Base-by-base conservation (phyloP, 2,888 invertebrate genomes). In the Leptura quadrifasciata region DNA sequence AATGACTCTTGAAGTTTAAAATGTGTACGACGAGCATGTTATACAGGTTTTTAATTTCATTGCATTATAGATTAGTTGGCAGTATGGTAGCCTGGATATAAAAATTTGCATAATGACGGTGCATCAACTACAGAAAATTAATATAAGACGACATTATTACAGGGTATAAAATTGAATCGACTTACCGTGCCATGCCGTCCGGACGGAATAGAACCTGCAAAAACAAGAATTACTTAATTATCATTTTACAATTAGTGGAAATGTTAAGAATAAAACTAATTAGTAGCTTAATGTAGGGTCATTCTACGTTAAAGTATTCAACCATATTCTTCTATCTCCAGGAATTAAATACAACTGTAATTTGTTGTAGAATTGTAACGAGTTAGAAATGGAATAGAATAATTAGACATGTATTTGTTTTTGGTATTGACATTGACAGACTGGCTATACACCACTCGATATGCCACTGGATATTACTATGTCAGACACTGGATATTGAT, bases 61-160 rank as follows among this genome's bases (percentile, higher is more conserved):
- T 47, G 47, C 47, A 60, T 24, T n/a, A 27, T 60, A 24, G 58
- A 60, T 60, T 24, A 15, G 58, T 5, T 47, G 47, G 47, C 47
- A 47, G n/a, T 47, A 47, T 47, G 47, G 47, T 47, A 47, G 47
- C 15, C 24, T 21, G 58, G 24, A 27, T n/a, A 24, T 47, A 60
- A 60, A 60, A 60, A 60, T 60, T 60, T 60, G 27, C 58, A 60
- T 60, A 60, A 60, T 60, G n/a, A 18, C 18, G 21, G 24, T 39
- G 21, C 57, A 57, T 57, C 21, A 57, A 57, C 57, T 21, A n/a
- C 27, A n/a, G n/a, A 27, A 60, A 60, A 60, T 60, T 60, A 60
- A 60, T 24, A 27, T 24, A 24, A 60, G 24, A 24, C 58, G 27
- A 60, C n/a, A n/a, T 24, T n/a, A 60, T 27, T n/a, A n/a, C 10